Evolutionary conservation across 2,888 invertebrate species (phyloP), one percentile per base, ranked within the genome.

Genomic region (Cerastis rubricosa): DNA sequence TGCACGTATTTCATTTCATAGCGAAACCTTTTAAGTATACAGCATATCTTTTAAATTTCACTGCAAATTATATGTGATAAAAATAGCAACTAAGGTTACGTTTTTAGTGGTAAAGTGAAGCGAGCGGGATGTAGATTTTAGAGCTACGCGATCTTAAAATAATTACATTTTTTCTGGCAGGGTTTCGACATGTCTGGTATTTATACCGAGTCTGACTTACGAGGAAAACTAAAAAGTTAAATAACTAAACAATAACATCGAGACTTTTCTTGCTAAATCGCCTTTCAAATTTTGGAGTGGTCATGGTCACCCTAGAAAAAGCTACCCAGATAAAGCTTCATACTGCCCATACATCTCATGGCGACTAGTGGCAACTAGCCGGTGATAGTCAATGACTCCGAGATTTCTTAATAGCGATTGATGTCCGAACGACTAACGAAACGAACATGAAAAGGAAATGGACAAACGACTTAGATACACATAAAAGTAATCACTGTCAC

Each of bases 341-440:
- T 40, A 51, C 22, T n/a, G 7, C 12, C 11, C 11, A 35, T 45
- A 59, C 5, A n/a, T 69, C 29, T 29, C 17, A 11, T 22, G 45
- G 25, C 45, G 35, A 35, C 68, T 11, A 47, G 6, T 43, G 29
- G 25, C 29, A 49, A 51, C 68, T 17, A 57, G 22, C 29, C 17
- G 61, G 61, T n/a, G 63, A 64, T 72, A 45, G 65, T 19, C 54
- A 69, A 66, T 69, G 49, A 59, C 19, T 35, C 17, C 8, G 5
- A 43, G 81, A 61, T 65, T 54, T 78, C 78, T 61, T 78, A 49
- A 78, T 57, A 51, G 72, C 83, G 57, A 81, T 72, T 70, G 69
- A 81, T 81, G 69, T 61, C 54, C 14, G 19, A 29, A 40, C 72
- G 3, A 49, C 57, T 83, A 91, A 87, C 73, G 78, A 73, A 68